Base-by-base conservation (phyloP, 2,888 invertebrate species). In the Rhamphomyia laevipes region DNA sequence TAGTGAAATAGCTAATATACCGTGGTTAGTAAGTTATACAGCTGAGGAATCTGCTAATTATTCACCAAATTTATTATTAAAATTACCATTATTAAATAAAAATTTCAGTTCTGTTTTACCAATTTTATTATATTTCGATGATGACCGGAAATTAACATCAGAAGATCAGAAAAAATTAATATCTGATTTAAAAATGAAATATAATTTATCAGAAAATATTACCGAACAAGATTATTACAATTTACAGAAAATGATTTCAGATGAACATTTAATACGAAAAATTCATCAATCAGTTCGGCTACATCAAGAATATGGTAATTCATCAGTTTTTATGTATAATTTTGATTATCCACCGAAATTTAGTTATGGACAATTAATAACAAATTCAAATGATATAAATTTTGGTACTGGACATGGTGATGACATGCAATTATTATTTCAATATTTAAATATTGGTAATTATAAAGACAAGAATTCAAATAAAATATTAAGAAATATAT, bases 31-130 rank as follows among this genome's bases (percentile, higher is more conserved):
- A 12, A 78, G 80, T 9, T 74, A 80, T 41, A 80, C 80, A 0
- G 75, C 77, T 35, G 77, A 82, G 47, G 86, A 86, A 63, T 85
- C 86, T 49, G 68, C 84, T 21, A 84, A 81, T 58, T 83, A 83
- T 10, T 80, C 76, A 45, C 11, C 51, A 66, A 72, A 65, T 46
- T 65, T 70, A 59, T 78, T 73, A 42, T 54, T 66, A 1, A 55
- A 70, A 3, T 62, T 80, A 6, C 49, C 48, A 4, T 43, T 49
- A 13, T 49, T 55, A 1, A 76, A 79, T 47, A 59, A 71, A 0
- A 71, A 73, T 43, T 83, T 80, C 78, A 71, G 74, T 10, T 66
- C 74, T 23, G n/a, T 82, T 9, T 77, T 77, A 3, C 76, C 78
- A 46, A 62, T 72, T 54, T 72, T 80, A 50, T 74, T 81, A 48